phyloP scores from a whole-genome alignment of 2,113 vertebrate species.

The Ptychochromis oligacanthus region DNA sequence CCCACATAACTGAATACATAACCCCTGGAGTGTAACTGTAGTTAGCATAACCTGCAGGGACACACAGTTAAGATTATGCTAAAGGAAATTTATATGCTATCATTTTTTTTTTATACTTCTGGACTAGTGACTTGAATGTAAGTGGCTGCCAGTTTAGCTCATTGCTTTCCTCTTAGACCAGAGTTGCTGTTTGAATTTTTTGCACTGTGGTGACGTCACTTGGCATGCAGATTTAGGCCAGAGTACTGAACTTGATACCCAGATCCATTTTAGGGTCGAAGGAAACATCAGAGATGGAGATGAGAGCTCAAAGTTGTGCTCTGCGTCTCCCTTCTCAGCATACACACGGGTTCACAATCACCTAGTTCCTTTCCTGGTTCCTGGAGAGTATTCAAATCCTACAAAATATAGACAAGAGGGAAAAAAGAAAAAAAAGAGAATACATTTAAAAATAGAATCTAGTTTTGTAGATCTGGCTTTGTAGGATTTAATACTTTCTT shows the following conservation, averaged over 20 bases:
- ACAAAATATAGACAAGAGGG: neutral
- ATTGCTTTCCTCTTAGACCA: neutral
- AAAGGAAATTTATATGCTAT: too few relatives aligned
- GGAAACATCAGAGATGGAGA: constrained; percentile 60
- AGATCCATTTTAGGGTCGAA: constrained; percentile 61
- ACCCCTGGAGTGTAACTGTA: too few relatives aligned
- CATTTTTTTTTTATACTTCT: neutral
- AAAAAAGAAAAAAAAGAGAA: neutral
- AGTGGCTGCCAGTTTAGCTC: neutral
- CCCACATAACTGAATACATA: neutral
- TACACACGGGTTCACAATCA: constrained; percentile 64
- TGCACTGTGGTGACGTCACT: neutral
- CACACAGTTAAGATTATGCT: too few relatives aligned
- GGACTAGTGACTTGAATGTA: too few relatives aligned
- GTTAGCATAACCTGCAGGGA: too few relatives aligned
- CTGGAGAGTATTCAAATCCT: neutral
- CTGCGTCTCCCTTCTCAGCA: constrained; percentile 53
- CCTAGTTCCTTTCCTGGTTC: constrained; percentile 26
- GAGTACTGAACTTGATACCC: constrained; percentile 39
- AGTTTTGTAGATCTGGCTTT: neutral
- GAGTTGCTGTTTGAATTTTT: neutral
- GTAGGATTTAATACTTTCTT: neutral
- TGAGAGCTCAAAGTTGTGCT: constrained; percentile 22
- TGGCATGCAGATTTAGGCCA: constrained; percentile 61
- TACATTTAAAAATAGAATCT: neutral